Percentiles rank a stretch among this genome's conserved stretches.
Conservation (phyloP, 2,888 invertebrate genomes). For the Microctonus aethiopoides region DNA sequence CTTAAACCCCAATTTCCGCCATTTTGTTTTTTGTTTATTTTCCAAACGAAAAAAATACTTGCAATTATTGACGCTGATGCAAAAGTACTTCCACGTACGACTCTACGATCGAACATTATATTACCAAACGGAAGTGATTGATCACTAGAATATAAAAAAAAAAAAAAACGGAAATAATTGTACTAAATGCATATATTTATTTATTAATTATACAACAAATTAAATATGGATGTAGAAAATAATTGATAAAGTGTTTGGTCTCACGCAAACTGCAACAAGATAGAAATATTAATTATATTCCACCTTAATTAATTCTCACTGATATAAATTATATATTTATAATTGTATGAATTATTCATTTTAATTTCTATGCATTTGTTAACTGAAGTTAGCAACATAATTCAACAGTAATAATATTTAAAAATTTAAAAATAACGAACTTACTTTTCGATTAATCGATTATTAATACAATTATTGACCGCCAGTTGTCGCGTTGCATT, state of each 20-base stretch:
- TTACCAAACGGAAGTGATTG: constrained; percentile 76
- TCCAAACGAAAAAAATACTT: constrained; percentile 44
- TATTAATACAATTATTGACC: not conserved
- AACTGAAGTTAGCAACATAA: no score
- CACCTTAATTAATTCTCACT: constrained; percentile 7
- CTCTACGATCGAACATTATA: constrained; percentile 90
- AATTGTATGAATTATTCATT: no score
- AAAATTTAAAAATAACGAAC: no score
- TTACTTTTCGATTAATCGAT: constrained; percentile 41
- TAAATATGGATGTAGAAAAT: constrained; percentile 22
- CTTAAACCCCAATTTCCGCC: not conserved
- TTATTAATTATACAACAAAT: constrained; percentile 2
- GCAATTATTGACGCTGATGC: constrained; percentile 66
- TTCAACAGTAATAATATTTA: no score
- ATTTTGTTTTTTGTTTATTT: not conserved
- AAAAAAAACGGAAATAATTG: not conserved
- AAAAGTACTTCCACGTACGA: constrained; percentile 86
- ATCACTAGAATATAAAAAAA: constrained; percentile 66
- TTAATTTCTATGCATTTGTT: no score
- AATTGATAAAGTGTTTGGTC: constrained; percentile 38
- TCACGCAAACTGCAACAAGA: constrained; percentile 16
- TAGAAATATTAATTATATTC: not conserved
- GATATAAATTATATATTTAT: not conserved
- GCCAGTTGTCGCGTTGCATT: constrained; percentile 16
- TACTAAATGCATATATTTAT: not conserved